These are phyloP conservation scores for Percopsis omiscomaycus DNA, from an alignment of 2,797 vertebrate species.

Conservation along the genomic window DNA sequence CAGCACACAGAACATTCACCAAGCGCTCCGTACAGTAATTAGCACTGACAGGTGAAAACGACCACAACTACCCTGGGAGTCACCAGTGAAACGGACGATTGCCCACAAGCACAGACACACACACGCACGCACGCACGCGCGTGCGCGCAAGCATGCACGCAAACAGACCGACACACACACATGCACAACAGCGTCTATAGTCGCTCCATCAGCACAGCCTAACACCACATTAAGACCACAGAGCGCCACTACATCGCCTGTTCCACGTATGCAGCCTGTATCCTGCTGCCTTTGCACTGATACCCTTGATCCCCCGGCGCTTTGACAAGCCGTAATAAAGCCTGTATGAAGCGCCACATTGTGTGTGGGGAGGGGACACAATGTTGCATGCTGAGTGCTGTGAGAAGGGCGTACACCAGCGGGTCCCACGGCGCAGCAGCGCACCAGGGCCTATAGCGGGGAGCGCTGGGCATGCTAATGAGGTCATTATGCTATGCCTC, in stretches of 20 bases:
- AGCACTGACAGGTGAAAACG: slow-evolving; percentile 70
- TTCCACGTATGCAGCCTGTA: slow-evolving; percentile 53
- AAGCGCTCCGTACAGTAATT: slow-evolving; percentile 58
- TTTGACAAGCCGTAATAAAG: slow-evolving; percentile 80
- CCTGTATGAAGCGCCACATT: slow-evolving; percentile 78
- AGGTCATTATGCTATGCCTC: slow-evolving; percentile 82
- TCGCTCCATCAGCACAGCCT: slow-evolving; percentile 53
- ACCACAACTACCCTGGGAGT: slow-evolving; percentile 54
- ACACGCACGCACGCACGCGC: slow-evolving; percentile 3
- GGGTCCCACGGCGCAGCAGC: slow-evolving; percentile 81
- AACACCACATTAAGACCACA: slow-evolving; percentile 71
- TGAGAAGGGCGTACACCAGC: slow-evolving; percentile 79
- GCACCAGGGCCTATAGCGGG: slow-evolving; percentile 75
- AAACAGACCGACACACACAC: slow-evolving; percentile 28
- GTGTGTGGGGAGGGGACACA: slow-evolving; percentile 73
- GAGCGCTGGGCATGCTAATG: slow-evolving; percentile 83
- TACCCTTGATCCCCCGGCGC: slow-evolving; percentile 72
- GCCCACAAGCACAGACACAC: slow-evolving; percentile 31
- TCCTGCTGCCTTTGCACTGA: slow-evolving; percentile 66
- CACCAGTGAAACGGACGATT: slow-evolving; percentile 56
- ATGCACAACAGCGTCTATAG: slow-evolving; percentile 42
- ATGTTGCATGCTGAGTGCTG: slow-evolving; percentile 79
- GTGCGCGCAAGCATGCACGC: slow-evolving; percentile 33
- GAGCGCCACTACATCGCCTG: slow-evolving; percentile 64
- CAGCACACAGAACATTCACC: slow-evolving; percentile 45